Conservation (phyloP, 2,888 invertebrate genomes). For the Netelia fuscicornis region DNA sequence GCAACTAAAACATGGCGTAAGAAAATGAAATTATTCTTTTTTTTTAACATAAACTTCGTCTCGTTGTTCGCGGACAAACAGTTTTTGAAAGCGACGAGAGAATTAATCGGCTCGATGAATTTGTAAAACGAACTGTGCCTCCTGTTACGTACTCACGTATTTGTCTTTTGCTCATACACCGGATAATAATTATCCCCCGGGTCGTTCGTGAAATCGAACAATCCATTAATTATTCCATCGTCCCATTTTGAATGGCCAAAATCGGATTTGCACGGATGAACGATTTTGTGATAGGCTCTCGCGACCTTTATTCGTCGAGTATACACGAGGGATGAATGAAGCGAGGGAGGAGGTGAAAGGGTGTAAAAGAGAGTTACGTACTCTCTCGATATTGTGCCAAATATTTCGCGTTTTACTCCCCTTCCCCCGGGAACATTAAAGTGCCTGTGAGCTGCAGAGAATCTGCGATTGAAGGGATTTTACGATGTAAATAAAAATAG, state of each 20-base stretch:
- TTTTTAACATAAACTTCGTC: not conserved
- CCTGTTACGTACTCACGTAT: constrained; percentile 23
- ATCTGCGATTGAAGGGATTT: constrained; percentile 37
- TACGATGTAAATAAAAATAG: constrained; percentile 9
- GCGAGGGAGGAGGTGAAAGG: not conserved
- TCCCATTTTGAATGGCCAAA: constrained; percentile 53
- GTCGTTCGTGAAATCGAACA: constrained; percentile 33
- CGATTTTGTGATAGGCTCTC: constrained; percentile 51
- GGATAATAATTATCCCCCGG: constrained; percentile 62
- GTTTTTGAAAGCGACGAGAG: not conserved
- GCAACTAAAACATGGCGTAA: not conserved
- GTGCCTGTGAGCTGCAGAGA: constrained; percentile 14
- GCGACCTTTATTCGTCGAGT: constrained; percentile 36
- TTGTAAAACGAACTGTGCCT: constrained; percentile 20
- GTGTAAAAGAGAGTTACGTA: constrained; percentile 12
- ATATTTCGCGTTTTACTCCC: not conserved
- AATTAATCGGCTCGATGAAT: constrained; percentile 11
- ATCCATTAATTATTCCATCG: constrained; percentile 64
- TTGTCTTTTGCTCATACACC: constrained; percentile 59
- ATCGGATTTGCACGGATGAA: constrained; percentile 59
- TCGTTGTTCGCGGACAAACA: not conserved
- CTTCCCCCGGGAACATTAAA: not conserved
- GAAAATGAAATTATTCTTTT: not conserved
- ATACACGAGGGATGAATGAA: not conserved
- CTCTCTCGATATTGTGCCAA: constrained; percentile 33